These are phyloP conservation scores for Hirudo medicinalis DNA, from an alignment of 1,140 invertebrate species.

Conservation along the genomic window DNA sequence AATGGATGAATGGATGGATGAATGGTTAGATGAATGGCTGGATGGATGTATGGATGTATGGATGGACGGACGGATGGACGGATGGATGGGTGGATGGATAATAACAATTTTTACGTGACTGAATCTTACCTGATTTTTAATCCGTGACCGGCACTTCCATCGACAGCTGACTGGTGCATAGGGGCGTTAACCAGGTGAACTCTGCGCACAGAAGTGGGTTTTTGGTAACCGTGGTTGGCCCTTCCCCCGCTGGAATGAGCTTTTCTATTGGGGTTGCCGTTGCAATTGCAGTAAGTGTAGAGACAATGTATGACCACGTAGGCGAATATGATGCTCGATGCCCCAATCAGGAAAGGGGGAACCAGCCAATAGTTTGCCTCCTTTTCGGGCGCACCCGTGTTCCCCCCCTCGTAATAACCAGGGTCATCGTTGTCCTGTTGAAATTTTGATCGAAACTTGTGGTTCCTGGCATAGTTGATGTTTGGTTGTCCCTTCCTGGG, in stretches of 20 bases:
- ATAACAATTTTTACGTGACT: too few species aligned
- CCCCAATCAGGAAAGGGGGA: slow-evolving; percentile 23
- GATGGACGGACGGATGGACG: too few species aligned
- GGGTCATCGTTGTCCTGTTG: neutral
- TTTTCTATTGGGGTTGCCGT: neutral
- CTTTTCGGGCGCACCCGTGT: neutral
- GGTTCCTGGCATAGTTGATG: slow-evolving; percentile 2
- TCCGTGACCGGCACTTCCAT: neutral
- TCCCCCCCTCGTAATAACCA: neutral
- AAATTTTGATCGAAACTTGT: slow-evolving; percentile 1
- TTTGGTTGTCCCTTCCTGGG: neutral
- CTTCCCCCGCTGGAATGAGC: neutral
- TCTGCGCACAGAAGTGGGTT: neutral
- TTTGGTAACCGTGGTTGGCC: neutral
- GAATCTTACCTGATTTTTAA: too few species aligned
- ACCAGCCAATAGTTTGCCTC: slow-evolving; percentile 23
- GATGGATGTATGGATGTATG: too few species aligned
- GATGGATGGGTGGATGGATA: too few species aligned
- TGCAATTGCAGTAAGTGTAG: slow-evolving; percentile 19
- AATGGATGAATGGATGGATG: too few species aligned
- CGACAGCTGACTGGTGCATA: neutral
- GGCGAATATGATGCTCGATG: slow-evolving; percentile 21
- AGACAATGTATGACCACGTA: slow-evolving; percentile 22
- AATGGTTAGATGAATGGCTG: too few species aligned
- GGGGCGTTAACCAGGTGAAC: slow-evolving; percentile 3